Conservation (phyloP, 2,797 vertebrate species). For the Gobio occitaniae region DNA sequence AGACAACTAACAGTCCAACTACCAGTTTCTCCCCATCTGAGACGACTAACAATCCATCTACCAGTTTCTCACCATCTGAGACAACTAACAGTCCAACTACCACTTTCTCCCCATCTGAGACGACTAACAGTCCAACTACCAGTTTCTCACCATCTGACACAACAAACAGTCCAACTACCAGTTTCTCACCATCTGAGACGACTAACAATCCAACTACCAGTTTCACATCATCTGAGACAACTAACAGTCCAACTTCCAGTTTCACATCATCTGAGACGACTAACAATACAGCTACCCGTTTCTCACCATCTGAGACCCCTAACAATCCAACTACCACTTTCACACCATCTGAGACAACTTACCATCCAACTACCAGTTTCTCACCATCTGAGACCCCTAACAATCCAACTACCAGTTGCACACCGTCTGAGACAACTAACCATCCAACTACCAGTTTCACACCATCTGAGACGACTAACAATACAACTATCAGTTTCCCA, state of each 20-base stretch:
- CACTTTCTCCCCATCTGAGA: no score
- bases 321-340: rapidly evolving
- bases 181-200: no score
- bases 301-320: rapidly evolving
- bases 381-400: background rate
- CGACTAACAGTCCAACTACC: background rate
- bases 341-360: no score
- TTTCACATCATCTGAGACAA: background rate
- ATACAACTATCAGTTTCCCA: rapidly evolving
- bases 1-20: background rate
- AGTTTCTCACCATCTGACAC: rapidly evolving
- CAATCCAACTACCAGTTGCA: background rate
- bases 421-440: background rate
- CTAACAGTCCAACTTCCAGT: background rate
- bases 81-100: background rate
- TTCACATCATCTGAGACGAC: rapidly evolving
- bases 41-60: background rate
- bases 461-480: rapidly evolving
- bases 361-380: background rate
- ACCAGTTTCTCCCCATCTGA: rapidly evolving
- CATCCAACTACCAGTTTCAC: background rate
- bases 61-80: background rate
- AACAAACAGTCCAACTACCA: background rate
- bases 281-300: background rate
- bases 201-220: background rate